These are phyloP conservation scores for Sminthopsis crassicaudata DNA, from an alignment of 2,113 vertebrate species.

Conservation along the genomic window DNA sequence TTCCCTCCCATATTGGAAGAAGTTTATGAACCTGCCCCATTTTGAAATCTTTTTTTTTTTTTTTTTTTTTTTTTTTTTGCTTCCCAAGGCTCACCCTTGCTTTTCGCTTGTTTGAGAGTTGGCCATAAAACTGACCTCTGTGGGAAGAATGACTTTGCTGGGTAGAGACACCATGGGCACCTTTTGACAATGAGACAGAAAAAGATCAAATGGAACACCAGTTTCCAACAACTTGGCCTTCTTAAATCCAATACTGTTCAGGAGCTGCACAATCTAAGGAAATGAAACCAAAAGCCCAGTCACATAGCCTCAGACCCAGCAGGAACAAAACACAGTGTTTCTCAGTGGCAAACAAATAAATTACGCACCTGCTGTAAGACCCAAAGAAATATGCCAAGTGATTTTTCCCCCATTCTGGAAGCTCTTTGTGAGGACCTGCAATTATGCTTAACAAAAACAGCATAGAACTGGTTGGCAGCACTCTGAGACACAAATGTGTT, in stretches of 20 bases:
- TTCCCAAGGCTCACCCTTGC: neutral
- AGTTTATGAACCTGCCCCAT: conserved; percentile 59
- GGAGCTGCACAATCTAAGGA: conserved; percentile 62
- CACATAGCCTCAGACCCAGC: conserved; percentile 55
- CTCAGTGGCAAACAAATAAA: conserved; percentile 75
- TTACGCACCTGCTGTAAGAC: conserved; percentile 68
- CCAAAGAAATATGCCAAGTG: conserved; percentile 77
- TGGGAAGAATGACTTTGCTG: conserved; percentile 43
- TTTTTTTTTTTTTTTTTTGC: neutral
- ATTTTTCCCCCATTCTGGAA: conserved; percentile 68
- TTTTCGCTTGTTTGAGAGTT: neutral
- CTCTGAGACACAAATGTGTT: conserved; percentile 70
- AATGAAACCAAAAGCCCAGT: conserved; percentile 58
- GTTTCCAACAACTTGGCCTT: conserved; percentile 51
- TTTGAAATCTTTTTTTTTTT: conserved; percentile 20
- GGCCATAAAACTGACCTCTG: conserved; percentile 24
- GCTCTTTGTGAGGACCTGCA: conserved; percentile 76
- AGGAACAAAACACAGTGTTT: conserved; percentile 76
- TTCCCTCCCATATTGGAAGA: conserved; percentile 69
- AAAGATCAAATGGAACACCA: conserved; percentile 60
- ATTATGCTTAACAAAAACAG: conserved; percentile 80
- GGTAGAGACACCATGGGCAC: conserved; percentile 22
- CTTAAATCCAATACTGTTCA: conserved; percentile 4
- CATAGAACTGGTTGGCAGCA: conserved; percentile 66
- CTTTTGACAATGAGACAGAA: conserved; percentile 46